Evolutionary conservation across 2,113 vertebrate genomes (phyloP).

Genomic region (Petromus typicus): DNA sequence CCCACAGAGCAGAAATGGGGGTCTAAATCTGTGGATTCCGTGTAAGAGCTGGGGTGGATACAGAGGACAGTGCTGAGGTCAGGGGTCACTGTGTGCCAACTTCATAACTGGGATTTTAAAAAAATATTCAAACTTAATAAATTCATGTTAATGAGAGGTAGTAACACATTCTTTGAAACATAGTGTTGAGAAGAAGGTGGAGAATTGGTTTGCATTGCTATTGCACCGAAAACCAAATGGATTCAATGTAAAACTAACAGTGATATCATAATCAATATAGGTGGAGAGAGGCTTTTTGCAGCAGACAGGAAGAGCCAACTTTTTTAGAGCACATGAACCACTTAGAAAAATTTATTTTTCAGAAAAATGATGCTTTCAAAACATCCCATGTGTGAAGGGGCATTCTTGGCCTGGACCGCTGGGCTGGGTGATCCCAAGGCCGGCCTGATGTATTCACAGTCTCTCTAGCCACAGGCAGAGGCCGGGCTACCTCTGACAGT

Average conservation of each 20-base stretch:
- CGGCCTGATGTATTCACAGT: background rate
- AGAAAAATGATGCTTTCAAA: background rate
- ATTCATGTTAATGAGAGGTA: background rate
- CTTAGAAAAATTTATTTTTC: background rate
- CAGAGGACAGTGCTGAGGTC: background rate
- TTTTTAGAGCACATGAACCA: background rate
- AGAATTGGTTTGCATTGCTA: background rate
- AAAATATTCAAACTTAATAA: background rate
- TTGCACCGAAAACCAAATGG: background rate
- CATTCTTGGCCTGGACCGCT: too few relatives aligned
- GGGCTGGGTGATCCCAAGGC: fast-evolving
- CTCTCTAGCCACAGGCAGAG: background rate
- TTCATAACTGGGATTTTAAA: background rate
- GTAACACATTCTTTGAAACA: background rate
- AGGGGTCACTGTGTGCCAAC: background rate
- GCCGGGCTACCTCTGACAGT: background rate
- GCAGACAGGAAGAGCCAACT: background rate
- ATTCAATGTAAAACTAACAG: background rate
- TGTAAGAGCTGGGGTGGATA: background rate
- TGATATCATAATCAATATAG: background rate
- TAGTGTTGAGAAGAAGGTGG: background rate
- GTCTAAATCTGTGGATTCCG: fast-evolving
- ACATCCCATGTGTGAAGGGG: background rate
- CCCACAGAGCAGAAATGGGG: background rate
- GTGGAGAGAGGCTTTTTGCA: background rate